phyloP scores from a whole-genome alignment of 2,113 vertebrate species.

The Rhea americana region DNA sequence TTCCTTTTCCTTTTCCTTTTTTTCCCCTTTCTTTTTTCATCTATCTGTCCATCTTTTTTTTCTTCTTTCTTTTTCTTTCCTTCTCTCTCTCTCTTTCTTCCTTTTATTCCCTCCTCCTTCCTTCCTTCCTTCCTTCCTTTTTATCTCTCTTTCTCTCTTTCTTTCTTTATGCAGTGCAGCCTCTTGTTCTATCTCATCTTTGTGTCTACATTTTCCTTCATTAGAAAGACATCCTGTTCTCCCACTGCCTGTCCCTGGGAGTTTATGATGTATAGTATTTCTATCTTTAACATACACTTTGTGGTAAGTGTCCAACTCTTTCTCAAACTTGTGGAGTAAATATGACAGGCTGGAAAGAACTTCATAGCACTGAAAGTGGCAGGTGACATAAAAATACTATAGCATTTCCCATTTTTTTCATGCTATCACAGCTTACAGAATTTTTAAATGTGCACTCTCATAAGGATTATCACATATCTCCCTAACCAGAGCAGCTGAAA shows the following conservation, averaged over 20 bases:
- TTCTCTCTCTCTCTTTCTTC: neutral
- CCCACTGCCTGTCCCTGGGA: neutral
- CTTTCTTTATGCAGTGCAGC: neutral
- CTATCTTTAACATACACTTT: neutral
- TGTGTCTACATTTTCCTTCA: neutral
- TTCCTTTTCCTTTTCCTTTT: fast-evolving
- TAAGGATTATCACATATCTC: neutral
- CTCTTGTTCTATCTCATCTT: neutral
- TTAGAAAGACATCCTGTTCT: neutral
- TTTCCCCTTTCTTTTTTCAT: too few relatives aligned
- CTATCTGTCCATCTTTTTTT: neutral
- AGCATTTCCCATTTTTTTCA: neutral
- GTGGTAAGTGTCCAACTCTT: neutral
- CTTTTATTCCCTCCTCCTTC: too few relatives aligned
- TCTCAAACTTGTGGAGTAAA: neutral
- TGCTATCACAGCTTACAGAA: neutral
- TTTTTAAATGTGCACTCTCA: neutral
- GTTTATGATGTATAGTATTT: neutral
- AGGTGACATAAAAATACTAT: neutral
- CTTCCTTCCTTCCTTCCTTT: too few relatives aligned
- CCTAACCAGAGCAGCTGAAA: neutral
- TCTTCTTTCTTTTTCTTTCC: neutral
- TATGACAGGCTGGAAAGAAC: neutral
- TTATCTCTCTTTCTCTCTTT: neutral
- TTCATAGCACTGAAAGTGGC: neutral